Base-by-base conservation (phyloP, 2,888 invertebrate species). In the Achlya flavicornis region DNA sequence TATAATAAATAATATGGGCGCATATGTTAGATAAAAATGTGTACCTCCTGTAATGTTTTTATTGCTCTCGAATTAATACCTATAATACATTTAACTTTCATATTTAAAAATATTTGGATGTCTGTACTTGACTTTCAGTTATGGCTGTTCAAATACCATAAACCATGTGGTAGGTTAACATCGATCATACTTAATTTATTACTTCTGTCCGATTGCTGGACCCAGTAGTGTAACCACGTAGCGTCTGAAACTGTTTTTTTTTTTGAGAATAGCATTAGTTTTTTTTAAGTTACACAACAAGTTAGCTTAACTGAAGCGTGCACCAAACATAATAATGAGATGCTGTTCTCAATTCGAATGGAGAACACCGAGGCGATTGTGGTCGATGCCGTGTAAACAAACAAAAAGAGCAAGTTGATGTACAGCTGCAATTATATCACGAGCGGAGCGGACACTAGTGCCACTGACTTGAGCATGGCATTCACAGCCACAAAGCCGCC, bases 341-440 rank as follows among this genome's bases (percentile, higher is more conserved):
- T 74, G 69, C 64, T 73, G 78, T 73, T 71, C 77, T 70, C 73
- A 74, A 77, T 80, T 67, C 67, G 60, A 77, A 71, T 65, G 59
- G 61, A 64, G 70, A 72, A 73, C 66, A 70, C 70, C 63, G 67
- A 73, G 74, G 66, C 62, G 70, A 69, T 68, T 79, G 80, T 78
- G 72, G 74, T 72, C 75, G 68, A 76, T 79, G 71, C 70, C 76
- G 64, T 64, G 79, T 83, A 83, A 78, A 81, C 77, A 82, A 81
- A 81, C 79, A 80, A 81, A 82, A 84, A 88, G 82, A 82, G 83
- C 79, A 85, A 83, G 41, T 84, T 74, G 76, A 75, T 63, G 77
- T 83, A 77, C 81, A 81, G 80, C 71, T 64, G 73, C 65, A 65
- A 67, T 88, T 86, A 81, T 82, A 76, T 81, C 83, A 86, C 78